Conservation (phyloP, 2,113 vertebrate species). For the Varanus komodoensis region DNA sequence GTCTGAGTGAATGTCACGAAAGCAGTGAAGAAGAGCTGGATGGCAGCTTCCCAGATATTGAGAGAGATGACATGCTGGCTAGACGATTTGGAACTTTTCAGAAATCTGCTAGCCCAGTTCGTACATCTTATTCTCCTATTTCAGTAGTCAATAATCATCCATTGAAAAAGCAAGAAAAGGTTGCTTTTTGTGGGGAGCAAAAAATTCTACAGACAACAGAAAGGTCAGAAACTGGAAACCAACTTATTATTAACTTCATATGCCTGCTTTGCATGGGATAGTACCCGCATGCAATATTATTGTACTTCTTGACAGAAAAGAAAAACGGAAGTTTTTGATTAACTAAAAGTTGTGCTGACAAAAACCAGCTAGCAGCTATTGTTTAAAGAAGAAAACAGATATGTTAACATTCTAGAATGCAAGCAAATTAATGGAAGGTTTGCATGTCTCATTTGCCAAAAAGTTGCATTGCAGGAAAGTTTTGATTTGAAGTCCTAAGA, state of each 20-base stretch:
- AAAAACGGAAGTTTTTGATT: background rate
- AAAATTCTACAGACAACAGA: slow-evolving; percentile 34
- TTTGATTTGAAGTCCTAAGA: background rate
- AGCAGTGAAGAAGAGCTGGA: slow-evolving; percentile 68
- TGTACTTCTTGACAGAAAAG: background rate
- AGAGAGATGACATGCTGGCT: slow-evolving; percentile 85
- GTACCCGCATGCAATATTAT: slow-evolving; percentile 33
- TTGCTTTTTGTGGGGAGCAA: slow-evolving; percentile 22
- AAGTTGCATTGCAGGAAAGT: background rate
- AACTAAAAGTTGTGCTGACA: background rate
- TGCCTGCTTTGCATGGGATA: slow-evolving; percentile 60
- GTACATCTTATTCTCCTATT: slow-evolving; percentile 36
- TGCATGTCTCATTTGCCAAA: background rate
- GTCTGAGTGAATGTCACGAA: slow-evolving; percentile 34
- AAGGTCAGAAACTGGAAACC: slow-evolving; percentile 55
- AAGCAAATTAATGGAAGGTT: background rate
- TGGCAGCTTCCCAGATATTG: slow-evolving; percentile 68
- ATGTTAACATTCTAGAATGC: background rate
- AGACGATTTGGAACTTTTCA: slow-evolving; percentile 76
- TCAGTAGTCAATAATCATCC: slow-evolving; percentile 49
- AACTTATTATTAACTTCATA: slow-evolving; percentile 54
- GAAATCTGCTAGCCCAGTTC: slow-evolving; percentile 61
- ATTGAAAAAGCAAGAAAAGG: slow-evolving; percentile 46
- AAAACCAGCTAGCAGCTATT: background rate
- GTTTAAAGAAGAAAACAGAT: background rate